These are phyloP conservation scores for Erebia epiphron DNA, from an alignment of 2,888 invertebrate species.

Conservation along the genomic window DNA sequence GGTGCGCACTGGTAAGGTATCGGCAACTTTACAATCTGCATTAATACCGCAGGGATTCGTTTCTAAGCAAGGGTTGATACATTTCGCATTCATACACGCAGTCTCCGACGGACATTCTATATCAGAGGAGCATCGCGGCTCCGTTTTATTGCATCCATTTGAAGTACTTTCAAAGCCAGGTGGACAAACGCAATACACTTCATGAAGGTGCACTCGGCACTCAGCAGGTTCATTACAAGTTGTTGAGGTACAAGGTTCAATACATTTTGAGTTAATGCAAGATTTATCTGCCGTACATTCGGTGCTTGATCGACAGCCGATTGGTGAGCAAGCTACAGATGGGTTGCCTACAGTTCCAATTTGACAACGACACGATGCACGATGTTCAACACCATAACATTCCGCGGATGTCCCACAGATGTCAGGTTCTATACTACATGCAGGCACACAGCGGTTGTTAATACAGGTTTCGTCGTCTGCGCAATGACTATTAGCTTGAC, in stretches of 20 bases:
- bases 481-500: conserved; percentile 89
- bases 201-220: conserved; percentile 90
- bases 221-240: conserved; percentile 88
- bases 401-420: conserved; percentile 90
- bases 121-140: conserved; percentile 88
- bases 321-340: conserved; percentile 87
- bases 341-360: conserved; percentile 93
- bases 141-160: conserved; percentile 84
- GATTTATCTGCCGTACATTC: conserved; percentile 92
- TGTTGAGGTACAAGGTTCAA: conserved; percentile 88
- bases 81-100: conserved; percentile 91
- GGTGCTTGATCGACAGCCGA: conserved; percentile 90
- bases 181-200: conserved; percentile 91
- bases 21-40: conserved; percentile 89
- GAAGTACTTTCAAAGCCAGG: conserved; percentile 87
- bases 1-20: conserved; percentile 92
- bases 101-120: conserved; percentile 91
- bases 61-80: conserved; percentile 91
- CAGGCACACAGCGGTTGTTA: conserved; percentile 91
- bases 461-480: conserved; percentile 92
- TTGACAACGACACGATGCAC: conserved; percentile 92
- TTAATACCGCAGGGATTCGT: conserved; percentile 92
- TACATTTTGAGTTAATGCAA: conserved; percentile 91
- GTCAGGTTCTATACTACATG: conserved; percentile 87
- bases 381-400: conserved; percentile 91